phyloP scores from a whole-genome alignment of 1,140 invertebrate genomes.

The Cecropterus lyciades region DNA sequence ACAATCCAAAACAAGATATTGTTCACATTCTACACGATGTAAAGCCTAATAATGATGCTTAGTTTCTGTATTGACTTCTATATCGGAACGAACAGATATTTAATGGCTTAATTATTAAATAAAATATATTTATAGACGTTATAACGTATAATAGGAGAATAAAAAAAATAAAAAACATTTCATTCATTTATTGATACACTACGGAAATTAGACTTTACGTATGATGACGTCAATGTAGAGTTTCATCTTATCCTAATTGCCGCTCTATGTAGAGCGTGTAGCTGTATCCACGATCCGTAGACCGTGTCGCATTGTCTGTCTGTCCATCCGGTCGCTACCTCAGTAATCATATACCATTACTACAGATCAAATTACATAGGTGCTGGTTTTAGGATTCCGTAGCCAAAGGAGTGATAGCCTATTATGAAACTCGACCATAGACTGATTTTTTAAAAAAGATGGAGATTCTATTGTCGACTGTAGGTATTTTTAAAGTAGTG shows the following conservation, averaged over 20 bases:
- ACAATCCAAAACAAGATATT: background rate
- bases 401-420: too few relatives aligned
- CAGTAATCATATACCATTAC: constrained; percentile 37
- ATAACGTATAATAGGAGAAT: too few relatives aligned
- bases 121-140: too few relatives aligned
- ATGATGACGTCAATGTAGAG: too few relatives aligned
- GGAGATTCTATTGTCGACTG: too few relatives aligned
- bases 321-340: constrained; percentile 39
- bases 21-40: background rate
- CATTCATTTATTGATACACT: too few relatives aligned
- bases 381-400: constrained; percentile 3
- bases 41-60: background rate
- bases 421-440: too few relatives aligned
- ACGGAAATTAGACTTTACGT: too few relatives aligned
- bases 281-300: constrained; percentile 25
- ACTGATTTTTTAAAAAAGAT: too few relatives aligned
- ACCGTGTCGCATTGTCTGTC: constrained; percentile 46
- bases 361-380: constrained; percentile 30
- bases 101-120: too few relatives aligned
- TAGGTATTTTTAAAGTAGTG: too few relatives aligned
- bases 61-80: background rate
- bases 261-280: background rate
- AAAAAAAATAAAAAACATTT: too few relatives aligned
- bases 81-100: background rate
- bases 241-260: constrained; percentile 8